Conservation (phyloP, 2,113 vertebrate species). For the Larimichthys crocea region DNA sequence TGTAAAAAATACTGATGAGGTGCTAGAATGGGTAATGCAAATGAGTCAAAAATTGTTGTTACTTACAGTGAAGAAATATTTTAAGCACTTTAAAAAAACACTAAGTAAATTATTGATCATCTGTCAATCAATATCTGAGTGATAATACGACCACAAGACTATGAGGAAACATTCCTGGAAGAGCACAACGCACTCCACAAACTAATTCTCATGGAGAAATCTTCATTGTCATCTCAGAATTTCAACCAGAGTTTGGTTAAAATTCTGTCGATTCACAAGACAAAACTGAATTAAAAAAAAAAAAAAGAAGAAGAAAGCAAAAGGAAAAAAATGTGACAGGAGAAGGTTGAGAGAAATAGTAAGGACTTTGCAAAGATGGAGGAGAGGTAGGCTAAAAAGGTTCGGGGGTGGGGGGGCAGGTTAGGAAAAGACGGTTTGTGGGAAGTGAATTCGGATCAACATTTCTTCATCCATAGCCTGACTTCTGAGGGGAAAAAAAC, state of each 20-base stretch:
- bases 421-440: conserved; percentile 72
- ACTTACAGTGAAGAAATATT: conserved; percentile 65
- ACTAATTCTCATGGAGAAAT: conserved; percentile 74
- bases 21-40: conserved; percentile 75
- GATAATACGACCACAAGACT: conserved; percentile 71
- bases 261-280: conserved; percentile 85
- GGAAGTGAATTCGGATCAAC: conserved; percentile 78
- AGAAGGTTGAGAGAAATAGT: conserved; percentile 82
- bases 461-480: conserved; percentile 84
- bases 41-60: conserved; percentile 68
- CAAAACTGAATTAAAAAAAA: conserved; percentile 79
- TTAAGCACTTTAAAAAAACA: conserved; percentile 51
- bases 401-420: conserved; percentile 71
- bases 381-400: conserved; percentile 73
- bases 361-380: conserved; percentile 83
- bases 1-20: conserved; percentile 71
- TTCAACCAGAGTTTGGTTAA: conserved; percentile 83
- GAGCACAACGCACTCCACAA: conserved; percentile 70
- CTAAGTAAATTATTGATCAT: conserved; percentile 59
- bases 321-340: conserved; percentile 83
- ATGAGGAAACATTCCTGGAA: conserved; percentile 73
- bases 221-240: conserved; percentile 82
- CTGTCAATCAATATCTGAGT: conserved; percentile 68
- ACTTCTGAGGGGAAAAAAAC: conserved; percentile 73
- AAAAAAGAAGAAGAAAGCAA: conserved; percentile 69